Conservation (phyloP, 1,140 invertebrate species). For the Ips nitidus region DNA sequence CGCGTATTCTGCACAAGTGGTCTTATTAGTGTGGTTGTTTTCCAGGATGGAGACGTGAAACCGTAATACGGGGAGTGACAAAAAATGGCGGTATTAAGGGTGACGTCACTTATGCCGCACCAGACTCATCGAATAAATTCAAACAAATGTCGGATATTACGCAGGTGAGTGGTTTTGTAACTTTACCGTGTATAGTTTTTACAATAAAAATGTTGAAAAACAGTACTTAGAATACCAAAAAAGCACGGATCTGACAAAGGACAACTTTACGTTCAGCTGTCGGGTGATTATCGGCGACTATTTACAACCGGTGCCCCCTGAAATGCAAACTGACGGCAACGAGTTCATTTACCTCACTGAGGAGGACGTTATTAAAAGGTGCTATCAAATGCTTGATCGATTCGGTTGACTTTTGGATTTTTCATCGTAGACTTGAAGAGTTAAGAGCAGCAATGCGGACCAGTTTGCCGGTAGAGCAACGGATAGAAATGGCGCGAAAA, state of each 20-base stretch:
- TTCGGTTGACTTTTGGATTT: not conserved
- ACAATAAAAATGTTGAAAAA: constrained; percentile 24
- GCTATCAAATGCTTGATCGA: not conserved
- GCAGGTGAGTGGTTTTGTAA: constrained; percentile 56
- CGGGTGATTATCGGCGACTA: constrained; percentile 88
- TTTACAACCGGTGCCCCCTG: constrained; percentile 67
- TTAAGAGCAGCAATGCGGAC: constrained; percentile 55
- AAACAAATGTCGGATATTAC: constrained; percentile 73
- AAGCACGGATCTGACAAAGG: constrained; percentile 71
- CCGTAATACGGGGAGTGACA: constrained; percentile 80
- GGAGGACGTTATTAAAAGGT: constrained; percentile 64
- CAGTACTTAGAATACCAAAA: constrained; percentile 80
- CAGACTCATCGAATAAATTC: constrained; percentile 76
- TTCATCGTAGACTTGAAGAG: constrained; percentile 58
- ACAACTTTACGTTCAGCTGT: constrained; percentile 91
- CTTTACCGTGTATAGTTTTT: not conserved
- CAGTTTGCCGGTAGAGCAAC: constrained; percentile 66
- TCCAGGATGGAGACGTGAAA: constrained; percentile 82
- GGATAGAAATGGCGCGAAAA: constrained; percentile 65
- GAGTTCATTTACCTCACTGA: constrained; percentile 64
- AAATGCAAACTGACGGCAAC: constrained; percentile 55
- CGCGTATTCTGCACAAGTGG: too few species aligned
- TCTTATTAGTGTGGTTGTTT: not conserved
- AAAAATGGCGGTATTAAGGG: constrained; percentile 79
- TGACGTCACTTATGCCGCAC: constrained; percentile 87